A percentile compares a stretch with the other conserved stretches of the same genome.
Conservation (phyloP, 2,797 vertebrate genomes). For the Notolabrus celidotus region DNA sequence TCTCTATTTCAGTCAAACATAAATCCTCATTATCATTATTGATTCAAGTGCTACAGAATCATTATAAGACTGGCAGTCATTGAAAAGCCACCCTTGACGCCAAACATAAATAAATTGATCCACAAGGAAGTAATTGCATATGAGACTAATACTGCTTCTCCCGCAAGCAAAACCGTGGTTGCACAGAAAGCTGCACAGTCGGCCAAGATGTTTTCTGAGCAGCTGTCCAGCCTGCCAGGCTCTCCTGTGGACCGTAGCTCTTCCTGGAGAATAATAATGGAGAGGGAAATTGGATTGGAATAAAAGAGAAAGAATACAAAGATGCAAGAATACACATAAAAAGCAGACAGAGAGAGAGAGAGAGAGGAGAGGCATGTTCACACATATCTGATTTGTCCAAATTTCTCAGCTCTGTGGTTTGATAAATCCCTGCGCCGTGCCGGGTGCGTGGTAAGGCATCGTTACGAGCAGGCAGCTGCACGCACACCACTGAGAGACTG, state of each 20-base stretch:
- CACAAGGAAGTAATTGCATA: constrained; percentile 59
- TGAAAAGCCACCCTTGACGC: constrained; percentile 34
- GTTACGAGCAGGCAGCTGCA: constrained; percentile 69
- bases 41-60: constrained; percentile 56
- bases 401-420: constrained; percentile 69
- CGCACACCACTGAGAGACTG: constrained; percentile 43
- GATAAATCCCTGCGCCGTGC: constrained; percentile 72
- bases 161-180: constrained; percentile 32
- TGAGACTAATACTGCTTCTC: constrained; percentile 32
- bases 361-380: constrained; percentile 66
- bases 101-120: constrained; percentile 62
- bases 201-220: constrained; percentile 48
- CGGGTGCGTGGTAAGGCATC: constrained; percentile 51
- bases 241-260: constrained; percentile 40
- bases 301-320: constrained; percentile 33
- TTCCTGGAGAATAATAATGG: constrained; percentile 53
- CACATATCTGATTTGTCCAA: constrained; percentile 71
- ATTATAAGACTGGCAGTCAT: constrained; percentile 49
- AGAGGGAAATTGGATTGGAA: constrained; percentile 56
- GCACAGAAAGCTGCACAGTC: constrained; percentile 38
- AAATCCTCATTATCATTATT: constrained; percentile 62
- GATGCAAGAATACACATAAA: constrained; percentile 49
- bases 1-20: constrained; percentile 54
- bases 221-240: constrained; percentile 51
- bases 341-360: constrained; percentile 28